Conservation (phyloP, 2,888 invertebrate species). For the Acronicta aceris region DNA sequence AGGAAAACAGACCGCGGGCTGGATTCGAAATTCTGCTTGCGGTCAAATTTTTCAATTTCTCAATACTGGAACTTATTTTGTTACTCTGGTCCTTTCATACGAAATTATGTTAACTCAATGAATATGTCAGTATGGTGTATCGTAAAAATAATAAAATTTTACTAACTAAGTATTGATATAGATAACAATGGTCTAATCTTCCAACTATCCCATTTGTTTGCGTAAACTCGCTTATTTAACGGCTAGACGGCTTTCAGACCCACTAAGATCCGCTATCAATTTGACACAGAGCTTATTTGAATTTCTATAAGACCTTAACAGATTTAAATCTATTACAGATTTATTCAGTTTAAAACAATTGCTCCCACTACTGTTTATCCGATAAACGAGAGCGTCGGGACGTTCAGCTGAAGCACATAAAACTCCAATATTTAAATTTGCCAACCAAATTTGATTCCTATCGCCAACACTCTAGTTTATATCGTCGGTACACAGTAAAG, state of each 20-base stretch:
- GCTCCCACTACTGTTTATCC: conserved; percentile 12
- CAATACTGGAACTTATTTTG: not conserved
- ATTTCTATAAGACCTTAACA: too few species aligned
- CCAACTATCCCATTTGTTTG: too few species aligned
- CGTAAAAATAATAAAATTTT: too few species aligned
- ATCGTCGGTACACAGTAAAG: conserved; percentile 40
- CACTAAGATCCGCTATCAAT: not conserved
- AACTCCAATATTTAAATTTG: conserved; percentile 48
- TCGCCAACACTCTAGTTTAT: conserved; percentile 48
- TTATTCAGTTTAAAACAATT: conserved; percentile 11
- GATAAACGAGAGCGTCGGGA: conserved; percentile 16
- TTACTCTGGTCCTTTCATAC: not conserved
- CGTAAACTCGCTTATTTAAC: too few species aligned
- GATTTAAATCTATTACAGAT: not conserved
- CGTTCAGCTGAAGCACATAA: conserved; percentile 39
- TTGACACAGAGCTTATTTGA: not conserved
- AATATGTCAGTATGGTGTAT: too few species aligned
- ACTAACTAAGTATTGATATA: too few species aligned
- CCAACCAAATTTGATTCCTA: conserved; percentile 47
- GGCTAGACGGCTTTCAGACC: too few species aligned
- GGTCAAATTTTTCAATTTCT: too few species aligned
- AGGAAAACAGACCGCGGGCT: too few species aligned
- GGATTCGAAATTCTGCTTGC: too few species aligned
- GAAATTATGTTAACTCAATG: not conserved
- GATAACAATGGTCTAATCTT: too few species aligned